Evolutionary conservation across 2,113 vertebrate species (phyloP).

Genomic region (Pygoscelis adeliae): DNA sequence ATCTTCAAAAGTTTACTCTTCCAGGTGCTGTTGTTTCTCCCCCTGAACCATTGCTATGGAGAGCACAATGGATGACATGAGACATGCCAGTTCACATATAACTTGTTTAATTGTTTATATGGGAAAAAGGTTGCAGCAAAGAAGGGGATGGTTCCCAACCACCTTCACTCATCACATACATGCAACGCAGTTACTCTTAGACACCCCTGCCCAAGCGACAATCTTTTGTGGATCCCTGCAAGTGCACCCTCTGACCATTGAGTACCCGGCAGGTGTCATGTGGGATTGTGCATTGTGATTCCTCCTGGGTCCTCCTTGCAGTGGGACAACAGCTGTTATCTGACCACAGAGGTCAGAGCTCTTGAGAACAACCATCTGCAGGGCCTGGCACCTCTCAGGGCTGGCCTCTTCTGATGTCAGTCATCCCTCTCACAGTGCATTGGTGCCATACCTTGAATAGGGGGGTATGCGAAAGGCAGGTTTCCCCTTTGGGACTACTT

Average conservation of each 20-base stretch:
- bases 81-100: background rate
- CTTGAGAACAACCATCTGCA: background rate
- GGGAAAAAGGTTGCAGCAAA: background rate
- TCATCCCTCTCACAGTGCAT: background rate
- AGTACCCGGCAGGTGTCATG: background rate
- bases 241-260: background rate
- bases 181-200: accelerated
- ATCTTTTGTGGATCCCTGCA: background rate
- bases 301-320: background rate
- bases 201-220: background rate
- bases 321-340: background rate
- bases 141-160: background rate
- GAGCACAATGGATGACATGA: background rate
- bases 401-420: background rate
- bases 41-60: background rate
- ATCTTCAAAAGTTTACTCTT: background rate
- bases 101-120: background rate
- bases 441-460: background rate
- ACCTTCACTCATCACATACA: background rate
- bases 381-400: background rate
- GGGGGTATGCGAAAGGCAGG: background rate
- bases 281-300: background rate
- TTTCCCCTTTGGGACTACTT: background rate
- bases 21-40: background rate
- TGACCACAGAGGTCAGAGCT: background rate